Evolutionary conservation across 2,797 vertebrate genomes (phyloP), one percentile per base, ranked within the genome.

Genomic region (Bovichtus variegatus): DNA sequence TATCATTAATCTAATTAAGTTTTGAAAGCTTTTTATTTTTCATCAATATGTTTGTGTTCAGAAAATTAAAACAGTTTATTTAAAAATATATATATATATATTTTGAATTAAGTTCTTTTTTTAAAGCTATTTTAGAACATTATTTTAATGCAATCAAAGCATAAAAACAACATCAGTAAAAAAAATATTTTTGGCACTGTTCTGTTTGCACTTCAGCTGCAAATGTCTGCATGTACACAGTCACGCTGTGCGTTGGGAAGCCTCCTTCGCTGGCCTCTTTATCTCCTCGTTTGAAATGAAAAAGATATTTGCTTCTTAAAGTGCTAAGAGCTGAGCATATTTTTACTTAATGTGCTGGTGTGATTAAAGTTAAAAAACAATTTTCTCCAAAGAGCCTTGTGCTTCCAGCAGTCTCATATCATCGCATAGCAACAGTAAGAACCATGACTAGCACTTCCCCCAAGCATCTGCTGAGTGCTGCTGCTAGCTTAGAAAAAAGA

Each of bases 401-500:
- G 75, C 71, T 82, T 84, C 59, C 63, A 89, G 80, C 61, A 53
- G 59, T 74, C 63, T 78, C 74, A 63, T 61, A 80, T 83, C 15
- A 76, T 91, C 82, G 90, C 89, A 86, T 86, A 88, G 87, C 87
- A 93, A 91, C 87, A 81, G 81, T 68, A 12, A 13, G 59, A 86
- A 80, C 75, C 65, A 84, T 74, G 83, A 74, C 81, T 61, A 59
- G 77, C 64, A 83, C 75, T 86, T 85, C 85, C 70, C 50, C 55
- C 36, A 54, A 89, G 86, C 81, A 85, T 84, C 87, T 90, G 84
- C 70, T 80, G 65, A 85, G 83, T 78, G 86, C 78, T 73, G 77
- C 73, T 84, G 62, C 61, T 50, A 71, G 49, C 66, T 74, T 38
- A n/a, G n/a, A n/a, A n/a, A 73, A 72, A 61, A n/a, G n/a, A n/a